phyloP scores from a whole-genome alignment of 2,888 invertebrate species.

The Scelioninae gen. 2 region DNA sequence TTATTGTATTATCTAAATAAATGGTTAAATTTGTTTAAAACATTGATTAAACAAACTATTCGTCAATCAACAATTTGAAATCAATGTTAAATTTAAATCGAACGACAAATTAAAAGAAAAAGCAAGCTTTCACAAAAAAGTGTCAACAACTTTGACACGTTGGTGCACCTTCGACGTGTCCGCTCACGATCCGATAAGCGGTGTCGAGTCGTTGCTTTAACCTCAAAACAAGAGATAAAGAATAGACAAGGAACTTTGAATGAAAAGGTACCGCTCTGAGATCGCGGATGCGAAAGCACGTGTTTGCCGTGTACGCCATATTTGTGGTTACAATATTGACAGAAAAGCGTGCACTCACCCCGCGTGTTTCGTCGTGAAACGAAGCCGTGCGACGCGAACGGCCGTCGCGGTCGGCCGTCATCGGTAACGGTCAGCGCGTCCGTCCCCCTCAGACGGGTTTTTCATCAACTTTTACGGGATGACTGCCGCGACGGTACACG shows the following conservation, averaged over 20 bases:
- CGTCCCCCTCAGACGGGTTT: constrained; percentile 18
- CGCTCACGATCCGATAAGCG: too few species aligned
- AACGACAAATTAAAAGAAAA: too few species aligned
- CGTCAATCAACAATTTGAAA: too few species aligned
- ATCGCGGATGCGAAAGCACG: constrained; percentile 21
- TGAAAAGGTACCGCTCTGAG: neutral
- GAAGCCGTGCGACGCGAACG: constrained; percentile 6
- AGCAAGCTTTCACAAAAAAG: too few species aligned
- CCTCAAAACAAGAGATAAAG: neutral
- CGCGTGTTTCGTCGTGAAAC: constrained; percentile 20
- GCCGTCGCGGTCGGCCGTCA: constrained; percentile 25
- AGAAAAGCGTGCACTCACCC: constrained; percentile 25
- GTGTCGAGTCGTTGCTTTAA: too few species aligned
- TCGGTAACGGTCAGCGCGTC: constrained; percentile 33
- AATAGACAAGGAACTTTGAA: too few species aligned
- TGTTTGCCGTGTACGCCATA: constrained; percentile 30
- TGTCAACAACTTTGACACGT: too few species aligned
- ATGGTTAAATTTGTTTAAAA: too few species aligned
- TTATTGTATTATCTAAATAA: too few species aligned
- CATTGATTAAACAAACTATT: too few species aligned
- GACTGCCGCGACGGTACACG: constrained; percentile 29
- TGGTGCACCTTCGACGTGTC: too few species aligned
- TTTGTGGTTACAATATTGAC: constrained; percentile 40
- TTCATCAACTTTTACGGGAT: constrained; percentile 20
- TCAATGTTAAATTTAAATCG: too few species aligned